Conservation (phyloP, 2,113 vertebrate genomes). For the Limnothrissa miodon region DNA sequence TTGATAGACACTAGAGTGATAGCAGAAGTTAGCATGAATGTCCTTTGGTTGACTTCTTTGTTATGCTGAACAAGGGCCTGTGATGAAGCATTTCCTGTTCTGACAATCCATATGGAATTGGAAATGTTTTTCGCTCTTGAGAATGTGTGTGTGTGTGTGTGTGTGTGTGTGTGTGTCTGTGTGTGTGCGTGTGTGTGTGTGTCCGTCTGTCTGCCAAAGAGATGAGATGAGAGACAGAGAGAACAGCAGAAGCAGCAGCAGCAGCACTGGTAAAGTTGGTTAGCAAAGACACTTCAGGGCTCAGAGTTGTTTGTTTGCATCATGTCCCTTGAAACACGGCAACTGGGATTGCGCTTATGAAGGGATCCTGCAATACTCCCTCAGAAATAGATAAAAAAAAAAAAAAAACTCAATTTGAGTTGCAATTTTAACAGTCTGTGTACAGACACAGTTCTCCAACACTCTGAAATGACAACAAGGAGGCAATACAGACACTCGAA, state of each 20-base stretch:
- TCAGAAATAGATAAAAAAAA: conserved; percentile 44
- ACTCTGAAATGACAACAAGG: conserved; percentile 54
- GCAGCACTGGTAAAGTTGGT: conserved; percentile 13
- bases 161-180: not conserved
- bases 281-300: conserved; percentile 10
- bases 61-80: conserved; percentile 53
- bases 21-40: conserved; percentile 51
- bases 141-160: conserved; percentile 13
- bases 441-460: conserved; percentile 43
- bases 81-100: conserved; percentile 49
- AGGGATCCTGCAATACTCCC: conserved; percentile 38
- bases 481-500: conserved; percentile 56
- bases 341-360: conserved; percentile 40
- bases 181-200: not conserved
- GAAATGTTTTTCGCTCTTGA: conserved; percentile 24
- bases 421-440: conserved; percentile 37
- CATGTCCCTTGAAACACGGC: conserved; percentile 37
- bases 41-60: conserved; percentile 61
- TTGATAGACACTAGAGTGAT: conserved; percentile 66
- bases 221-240: not conserved
- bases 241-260: not conserved
- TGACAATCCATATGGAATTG: conserved; percentile 48
- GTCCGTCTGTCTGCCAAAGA: conserved; percentile 6
- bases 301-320: conserved; percentile 42
- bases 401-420: conserved; percentile 43